A percentile compares a stretch with the other conserved stretches of the same genome.
phyloP scores from a whole-genome alignment of 2,888 invertebrate species.

The Leucania comma region DNA sequence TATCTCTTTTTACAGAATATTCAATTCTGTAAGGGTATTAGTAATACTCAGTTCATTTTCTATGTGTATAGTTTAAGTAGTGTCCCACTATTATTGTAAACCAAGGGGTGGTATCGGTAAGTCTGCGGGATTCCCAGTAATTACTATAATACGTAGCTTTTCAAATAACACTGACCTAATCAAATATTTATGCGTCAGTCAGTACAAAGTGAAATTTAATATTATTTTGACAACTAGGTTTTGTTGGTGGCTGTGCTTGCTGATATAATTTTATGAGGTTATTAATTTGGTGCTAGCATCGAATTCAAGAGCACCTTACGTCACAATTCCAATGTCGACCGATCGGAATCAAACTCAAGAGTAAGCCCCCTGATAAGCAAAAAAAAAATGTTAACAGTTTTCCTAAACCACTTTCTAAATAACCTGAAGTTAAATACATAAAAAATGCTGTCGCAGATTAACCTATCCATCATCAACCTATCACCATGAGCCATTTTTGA shows the following conservation, averaged over 20 bases:
- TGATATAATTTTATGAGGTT: constrained; percentile 1
- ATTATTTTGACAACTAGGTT: constrained; percentile 51
- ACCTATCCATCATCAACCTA: no score
- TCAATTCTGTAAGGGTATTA: background rate
- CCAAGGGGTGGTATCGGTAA: constrained; percentile 61
- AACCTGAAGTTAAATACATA: no score
- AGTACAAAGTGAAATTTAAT: constrained; percentile 60
- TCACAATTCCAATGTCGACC: no score
- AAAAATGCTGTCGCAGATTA: no score
- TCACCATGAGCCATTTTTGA: no score
- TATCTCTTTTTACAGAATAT: background rate
- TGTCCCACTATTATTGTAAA: constrained; percentile 47
- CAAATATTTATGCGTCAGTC: constrained; percentile 65
- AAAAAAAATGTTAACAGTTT: no score
- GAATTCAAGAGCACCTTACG: no score
- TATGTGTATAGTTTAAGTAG: constrained; percentile 26
- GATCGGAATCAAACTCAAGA: no score
- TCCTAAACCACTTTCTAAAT: no score
- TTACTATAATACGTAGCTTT: constrained; percentile 66
- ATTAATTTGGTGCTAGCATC: no score
- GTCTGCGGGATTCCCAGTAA: constrained; percentile 70
- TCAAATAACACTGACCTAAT: constrained; percentile 65
- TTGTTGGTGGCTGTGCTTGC: constrained; percentile 29
- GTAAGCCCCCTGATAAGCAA: no score
- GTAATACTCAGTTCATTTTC: background rate